Base-by-base conservation (phyloP, 2,113 vertebrate genomes). In the Nettapus auritus region DNA sequence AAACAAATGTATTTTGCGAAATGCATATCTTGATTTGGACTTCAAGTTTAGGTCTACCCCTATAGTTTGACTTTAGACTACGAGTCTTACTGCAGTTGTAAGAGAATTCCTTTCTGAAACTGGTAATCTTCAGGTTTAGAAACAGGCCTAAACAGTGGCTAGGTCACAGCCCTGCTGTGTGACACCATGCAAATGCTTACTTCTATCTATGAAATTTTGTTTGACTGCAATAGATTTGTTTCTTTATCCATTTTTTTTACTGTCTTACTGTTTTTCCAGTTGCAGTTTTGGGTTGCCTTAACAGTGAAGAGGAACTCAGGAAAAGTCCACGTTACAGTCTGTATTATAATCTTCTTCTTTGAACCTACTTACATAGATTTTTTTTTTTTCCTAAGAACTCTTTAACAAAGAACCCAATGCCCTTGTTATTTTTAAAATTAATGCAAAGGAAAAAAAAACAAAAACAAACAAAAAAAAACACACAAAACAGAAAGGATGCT, bases 211-310 rank as follows among this genome's bases (percentile, higher is more conserved):
- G 38, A 7, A 66, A 11, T 57, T 96, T 93, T 91, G 52, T 82
- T 93, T 59, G 34, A 77, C 73, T 90, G 28, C 48, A 55, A 50
- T 69, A 64, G 13, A 93, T 87, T 42, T 76, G 8, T 81, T 91
- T 87, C 46, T 96, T 95, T 88, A 60, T 59, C 36, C 40, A 29
- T 77, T 94, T 90, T 90, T 53, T 87, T 92, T 94, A 76, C 31
- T 82, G 44, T 36, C 13, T 78, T 50, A 42, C 80, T 86, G 28
- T 75, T 95, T 97, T 94, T 77, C 67, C 55, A 82, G 67, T 73
- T 96, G 77, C 48, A 70, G 21, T 85, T 96, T 92, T 78, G 62
- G 50, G 57, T 56, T 88, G 44, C 86, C 67, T 77, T 94, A 88
- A 90, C 38, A 95, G 74, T 71, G 44, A 42, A 93, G 77, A 85